Base-by-base conservation (phyloP, 2,888 invertebrate genomes). In the Norana najaformis region DNA sequence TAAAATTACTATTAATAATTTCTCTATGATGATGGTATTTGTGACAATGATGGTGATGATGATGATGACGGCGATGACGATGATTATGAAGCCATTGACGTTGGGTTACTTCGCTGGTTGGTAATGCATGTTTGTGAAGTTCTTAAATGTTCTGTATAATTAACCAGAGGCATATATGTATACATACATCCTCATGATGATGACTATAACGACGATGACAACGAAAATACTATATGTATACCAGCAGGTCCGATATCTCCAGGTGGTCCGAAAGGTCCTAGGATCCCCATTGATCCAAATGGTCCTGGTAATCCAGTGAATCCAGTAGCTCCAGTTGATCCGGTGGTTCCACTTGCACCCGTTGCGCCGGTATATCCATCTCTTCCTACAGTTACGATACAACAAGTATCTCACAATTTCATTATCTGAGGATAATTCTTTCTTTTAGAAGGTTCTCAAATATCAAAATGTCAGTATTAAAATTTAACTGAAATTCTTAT, bases 361-460 rank as follows among this genome's bases (percentile, higher is more conserved):
- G 85, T 90, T 34, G 83, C 85, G n/a, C 90, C 90, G 30, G 90
- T 90, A 39, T 41, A 38, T 35, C 90, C 90, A 20, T 85, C 37
- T 36, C 85, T 85, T 35, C 85, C 85, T 85, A 85, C 35, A 85
- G 85, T 20, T 37, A 85, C 85, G n/a, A 85, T 85, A 85, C 37
- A 30, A 37, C 88, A 23, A 88, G 30, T 37, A 35, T 3, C 38
- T 23, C 88, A 20, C 88, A n/a, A 69, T 69, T n/a, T 69, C n/a
- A n/a, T 30, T 69, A n/a, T n/a, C 8, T 69, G 6, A 30, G n/a
- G 30, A n/a, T 13, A 69, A n/a, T n/a, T n/a, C 1, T 69, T 30
- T 69, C 23, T 2, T 23, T 30, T 69, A 69, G n/a, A n/a, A 23
- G 23, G 2, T 53, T 30, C 30, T 11, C 4, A 69, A 69, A 1